These are phyloP conservation scores for Eristalis pertinax DNA, from an alignment of 2,888 invertebrate genomes.

Conservation along the genomic window DNA sequence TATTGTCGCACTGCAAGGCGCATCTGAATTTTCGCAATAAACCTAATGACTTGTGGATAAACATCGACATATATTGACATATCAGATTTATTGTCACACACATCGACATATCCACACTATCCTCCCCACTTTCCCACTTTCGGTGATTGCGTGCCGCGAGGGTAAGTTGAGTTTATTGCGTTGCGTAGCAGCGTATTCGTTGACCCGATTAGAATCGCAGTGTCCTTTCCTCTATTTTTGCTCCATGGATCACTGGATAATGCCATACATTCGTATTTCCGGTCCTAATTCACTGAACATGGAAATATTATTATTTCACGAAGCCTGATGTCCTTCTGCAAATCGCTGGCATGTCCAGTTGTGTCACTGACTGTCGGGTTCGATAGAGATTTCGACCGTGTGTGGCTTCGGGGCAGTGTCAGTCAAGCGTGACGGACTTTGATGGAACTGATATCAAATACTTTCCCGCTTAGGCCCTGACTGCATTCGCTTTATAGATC, in stretches of 20 bases:
- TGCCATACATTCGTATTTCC: constrained; percentile 40
- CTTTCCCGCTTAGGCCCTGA: background rate
- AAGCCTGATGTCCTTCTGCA: constrained; percentile 8
- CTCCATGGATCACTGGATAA: constrained; percentile 17
- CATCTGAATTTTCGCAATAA: constrained; percentile 36
- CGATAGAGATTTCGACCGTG: background rate
- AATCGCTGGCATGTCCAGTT: background rate
- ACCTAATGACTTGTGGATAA: constrained; percentile 51
- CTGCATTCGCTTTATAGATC: background rate
- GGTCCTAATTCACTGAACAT: constrained; percentile 31
- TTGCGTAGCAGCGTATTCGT: constrained; percentile 2
- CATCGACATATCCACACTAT: no score
- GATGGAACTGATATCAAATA: background rate
- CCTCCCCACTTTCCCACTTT: constrained; percentile 7
- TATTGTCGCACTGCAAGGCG: constrained; percentile 2
- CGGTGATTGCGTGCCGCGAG: constrained; percentile 24
- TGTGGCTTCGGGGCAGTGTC: background rate
- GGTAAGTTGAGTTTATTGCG: constrained; percentile 39
- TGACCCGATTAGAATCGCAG: constrained; percentile 5
- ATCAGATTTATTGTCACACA: constrained; percentile 38
- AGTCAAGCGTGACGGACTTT: background rate
- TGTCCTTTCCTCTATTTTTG: constrained; percentile 11
- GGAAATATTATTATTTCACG: constrained; percentile 33
- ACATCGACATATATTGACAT: constrained; percentile 50
- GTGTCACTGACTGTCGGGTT: constrained; percentile 33